phyloP scores from a whole-genome alignment of 30 jellyfish, hydroid and myxozoan genomes.

The Sanderia malayensis region DNA sequence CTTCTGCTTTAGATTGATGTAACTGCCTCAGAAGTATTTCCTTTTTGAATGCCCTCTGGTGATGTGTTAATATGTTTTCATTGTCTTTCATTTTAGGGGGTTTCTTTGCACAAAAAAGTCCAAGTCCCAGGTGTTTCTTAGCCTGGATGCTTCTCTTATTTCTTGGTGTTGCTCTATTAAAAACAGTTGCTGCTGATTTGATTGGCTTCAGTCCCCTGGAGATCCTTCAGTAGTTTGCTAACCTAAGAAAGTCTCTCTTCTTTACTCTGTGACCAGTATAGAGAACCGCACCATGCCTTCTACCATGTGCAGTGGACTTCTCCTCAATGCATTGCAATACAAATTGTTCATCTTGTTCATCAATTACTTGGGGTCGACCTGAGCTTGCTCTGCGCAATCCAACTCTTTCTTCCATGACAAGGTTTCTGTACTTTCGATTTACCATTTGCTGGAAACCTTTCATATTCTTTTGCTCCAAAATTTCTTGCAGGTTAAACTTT shows the following conservation, averaged over 20 bases:
- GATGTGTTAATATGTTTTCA: constrained; percentile 9
- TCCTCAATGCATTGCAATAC: constrained; percentile 10
- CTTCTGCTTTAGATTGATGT: neutral
- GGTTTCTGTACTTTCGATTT: neutral
- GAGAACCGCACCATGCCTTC: constrained; percentile 13
- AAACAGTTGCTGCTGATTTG: constrained; percentile 20
- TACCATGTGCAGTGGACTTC: constrained; percentile 13
- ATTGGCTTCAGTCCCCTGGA: constrained; percentile 6
- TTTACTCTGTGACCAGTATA: constrained; percentile 17
- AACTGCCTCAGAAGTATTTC: neutral
- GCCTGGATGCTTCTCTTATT: constrained; percentile 3
- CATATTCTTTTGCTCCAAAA: neutral
- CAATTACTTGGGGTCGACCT: constrained; percentile 13
- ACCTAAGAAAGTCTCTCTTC: constrained; percentile 10
- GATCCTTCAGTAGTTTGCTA: neutral
- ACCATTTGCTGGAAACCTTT: constrained; percentile 1
- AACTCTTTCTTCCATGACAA: neutral
- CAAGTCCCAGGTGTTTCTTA: constrained; percentile 4
- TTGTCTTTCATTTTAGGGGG: constrained; percentile 14
- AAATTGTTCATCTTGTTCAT: constrained; percentile 17
- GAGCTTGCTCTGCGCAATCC: constrained; percentile 1
- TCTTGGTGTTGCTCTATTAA: constrained; percentile 4
- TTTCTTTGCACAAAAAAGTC: constrained; percentile 11
- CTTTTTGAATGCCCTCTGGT: constrained; percentile 9
- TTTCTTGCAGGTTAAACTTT: neutral